These are phyloP conservation scores for Cuculus canorus DNA, from an alignment of 2,797 vertebrate species.

Conservation along the genomic window DNA sequence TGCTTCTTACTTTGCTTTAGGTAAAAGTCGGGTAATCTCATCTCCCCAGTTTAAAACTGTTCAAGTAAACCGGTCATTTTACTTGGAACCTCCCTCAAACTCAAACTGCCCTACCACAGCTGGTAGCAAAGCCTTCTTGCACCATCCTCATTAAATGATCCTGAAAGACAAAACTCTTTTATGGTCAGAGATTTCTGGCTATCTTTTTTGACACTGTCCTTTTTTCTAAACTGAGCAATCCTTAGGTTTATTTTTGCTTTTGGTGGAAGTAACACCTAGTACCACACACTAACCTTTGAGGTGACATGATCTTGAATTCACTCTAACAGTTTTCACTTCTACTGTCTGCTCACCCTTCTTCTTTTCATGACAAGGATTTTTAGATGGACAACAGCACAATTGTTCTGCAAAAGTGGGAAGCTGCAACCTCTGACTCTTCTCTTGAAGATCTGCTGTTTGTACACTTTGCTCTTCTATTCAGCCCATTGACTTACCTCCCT, in stretches of 20 bases:
- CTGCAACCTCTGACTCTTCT: neutral
- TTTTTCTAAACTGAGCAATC: neutral
- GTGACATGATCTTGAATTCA: neutral
- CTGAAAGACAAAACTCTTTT: neutral
- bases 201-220: neutral
- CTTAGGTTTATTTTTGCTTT: neutral
- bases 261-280: neutral
- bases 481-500: neutral
- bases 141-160: neutral
- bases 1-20: neutral
- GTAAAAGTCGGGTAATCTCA: neutral
- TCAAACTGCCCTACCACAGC: neutral
- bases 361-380: neutral
- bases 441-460: neutral
- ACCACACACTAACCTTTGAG: neutral
- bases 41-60: neutral
- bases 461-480: slow-evolving; percentile 10
- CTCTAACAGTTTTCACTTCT: neutral
- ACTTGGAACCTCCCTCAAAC: neutral
- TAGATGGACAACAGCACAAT: accelerated
- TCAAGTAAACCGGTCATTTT: neutral
- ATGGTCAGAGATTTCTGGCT: neutral
- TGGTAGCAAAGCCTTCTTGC: neutral
- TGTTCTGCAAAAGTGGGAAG: neutral
- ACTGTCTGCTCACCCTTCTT: neutral